Evolutionary conservation across 1,140 invertebrate species (phyloP).

Genomic region (Stegodyphus mimosarum): DNA sequence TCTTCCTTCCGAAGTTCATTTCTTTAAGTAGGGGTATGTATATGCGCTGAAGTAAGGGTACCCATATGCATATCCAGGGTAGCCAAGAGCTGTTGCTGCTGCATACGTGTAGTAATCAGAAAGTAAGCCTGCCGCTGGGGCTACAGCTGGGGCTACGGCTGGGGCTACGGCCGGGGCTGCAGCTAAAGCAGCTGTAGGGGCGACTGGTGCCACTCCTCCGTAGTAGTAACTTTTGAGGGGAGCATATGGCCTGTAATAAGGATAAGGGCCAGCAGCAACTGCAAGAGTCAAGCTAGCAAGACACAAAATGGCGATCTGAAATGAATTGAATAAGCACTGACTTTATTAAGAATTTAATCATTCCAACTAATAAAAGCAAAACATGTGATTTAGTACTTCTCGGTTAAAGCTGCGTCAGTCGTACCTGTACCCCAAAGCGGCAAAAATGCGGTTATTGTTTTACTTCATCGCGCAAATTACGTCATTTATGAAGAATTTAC

Average conservation of each 20-base stretch:
- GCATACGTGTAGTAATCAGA: background rate
- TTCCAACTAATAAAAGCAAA: too few relatives aligned
- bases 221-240: background rate
- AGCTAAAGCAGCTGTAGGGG: background rate
- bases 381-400: background rate
- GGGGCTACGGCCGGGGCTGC: background rate
- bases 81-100: background rate
- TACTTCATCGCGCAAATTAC: background rate
- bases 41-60: conserved; percentile 33
- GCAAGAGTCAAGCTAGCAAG: background rate
- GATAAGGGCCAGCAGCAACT: background rate
- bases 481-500: background rate
- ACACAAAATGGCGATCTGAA: conserved; percentile 20
- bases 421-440: background rate
- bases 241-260: background rate
- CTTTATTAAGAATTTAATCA: too few relatives aligned
- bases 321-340: background rate
- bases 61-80: background rate
- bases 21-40: conserved; percentile 17
- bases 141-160: conserved; percentile 12
- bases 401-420: background rate
- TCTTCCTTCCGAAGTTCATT: background rate
- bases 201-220: background rate
- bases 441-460: background rate
- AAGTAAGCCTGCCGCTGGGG: background rate